A percentile compares a stretch with the other conserved stretches of the same genome.
These are phyloP conservation scores for Notospermus geniculatus DNA, from an alignment of 1,140 invertebrate genomes.

Conservation along the genomic window DNA sequence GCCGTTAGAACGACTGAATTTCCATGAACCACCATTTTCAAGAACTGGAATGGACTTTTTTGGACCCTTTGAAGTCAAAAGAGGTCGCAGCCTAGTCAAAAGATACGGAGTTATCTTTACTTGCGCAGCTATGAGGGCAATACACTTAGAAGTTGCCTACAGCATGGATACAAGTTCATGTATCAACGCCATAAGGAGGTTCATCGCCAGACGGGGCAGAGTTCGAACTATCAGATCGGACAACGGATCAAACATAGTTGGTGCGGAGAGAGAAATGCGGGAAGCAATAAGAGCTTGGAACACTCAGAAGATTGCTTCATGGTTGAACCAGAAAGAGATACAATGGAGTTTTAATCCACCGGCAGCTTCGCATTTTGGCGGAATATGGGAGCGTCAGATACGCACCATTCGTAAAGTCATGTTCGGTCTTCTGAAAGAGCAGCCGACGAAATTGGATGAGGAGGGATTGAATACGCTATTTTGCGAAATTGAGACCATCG, in stretches of 20 bases:
- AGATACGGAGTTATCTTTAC: slow-evolving; percentile 7
- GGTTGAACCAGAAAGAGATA: background rate
- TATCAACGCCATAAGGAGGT: slow-evolving; percentile 4
- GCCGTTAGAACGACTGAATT: no score
- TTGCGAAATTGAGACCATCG: slow-evolving; percentile 18
- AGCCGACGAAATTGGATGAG: slow-evolving; percentile 13
- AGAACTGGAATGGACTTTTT: no score
- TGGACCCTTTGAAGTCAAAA: no score
- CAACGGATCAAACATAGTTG: slow-evolving; percentile 11
- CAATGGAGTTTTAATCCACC: no score
- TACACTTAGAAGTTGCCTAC: slow-evolving; percentile 9
- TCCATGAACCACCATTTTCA: no score
- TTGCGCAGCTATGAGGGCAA: slow-evolving; percentile 9
- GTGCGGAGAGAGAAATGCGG: background rate
- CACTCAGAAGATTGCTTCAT: background rate
- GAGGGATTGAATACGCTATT: slow-evolving; percentile 24
- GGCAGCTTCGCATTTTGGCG: no score
- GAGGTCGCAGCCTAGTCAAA: no score
- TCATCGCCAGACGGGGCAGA: no score
- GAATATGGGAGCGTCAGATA: no score
- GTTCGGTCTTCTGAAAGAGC: no score
- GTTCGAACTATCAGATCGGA: background rate
- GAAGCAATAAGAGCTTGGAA: background rate
- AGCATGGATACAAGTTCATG: slow-evolving; percentile 11
- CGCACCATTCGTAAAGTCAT: no score